Base-by-base conservation (phyloP, 2,888 invertebrate genomes). In the Mesorhabditis spiculigera region DNA sequence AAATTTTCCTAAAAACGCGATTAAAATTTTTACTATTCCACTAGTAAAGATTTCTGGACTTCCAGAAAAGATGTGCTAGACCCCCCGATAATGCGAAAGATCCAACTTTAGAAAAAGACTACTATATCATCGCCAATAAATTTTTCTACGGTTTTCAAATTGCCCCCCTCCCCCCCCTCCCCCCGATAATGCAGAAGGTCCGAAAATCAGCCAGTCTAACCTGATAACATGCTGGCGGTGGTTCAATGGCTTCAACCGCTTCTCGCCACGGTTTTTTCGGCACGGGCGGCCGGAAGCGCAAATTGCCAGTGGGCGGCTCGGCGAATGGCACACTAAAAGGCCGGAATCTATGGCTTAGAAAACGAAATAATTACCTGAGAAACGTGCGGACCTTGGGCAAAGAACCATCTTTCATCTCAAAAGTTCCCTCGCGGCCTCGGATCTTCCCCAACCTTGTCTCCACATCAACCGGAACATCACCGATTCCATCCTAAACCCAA, bases 171-270 rank as follows among this genome's bases (percentile, higher is more conserved):
- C 28, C 28, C 3, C 1, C 28, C 28, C 28, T 1, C 28, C 28
- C 28, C 28, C 28, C 28, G 28, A 28, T 28, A 28, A 28, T 28
- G 28, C 28, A 28, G 3, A 28, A 28, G 28, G 28, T 28, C 28
- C 28, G 1, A 28, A 28, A 28, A 28, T 28, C 28, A 28, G 28
- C 28, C 28, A 28, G 28, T 28, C 28, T 28, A 41, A 76, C 82
- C 75, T 85, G 85, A 73, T 75, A 80, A 72, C 85, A 85, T 5
- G 85, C 82, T 4, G 81, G 80, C 43, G 83, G 69, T 5, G 80
- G 74, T 41, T 68, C 72, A 28, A 71, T 76, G 16, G 80, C 78
- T 28, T 78, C 73, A 10, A 74, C 63, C 6, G 75, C 72, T 28
- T 74, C 78, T 68, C 82, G 80, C 85, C 85, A 85, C 28, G 79